phyloP scores from a whole-genome alignment of 2,113 vertebrate genomes.

The Speoplatyrhinus poulsoni region DNA sequence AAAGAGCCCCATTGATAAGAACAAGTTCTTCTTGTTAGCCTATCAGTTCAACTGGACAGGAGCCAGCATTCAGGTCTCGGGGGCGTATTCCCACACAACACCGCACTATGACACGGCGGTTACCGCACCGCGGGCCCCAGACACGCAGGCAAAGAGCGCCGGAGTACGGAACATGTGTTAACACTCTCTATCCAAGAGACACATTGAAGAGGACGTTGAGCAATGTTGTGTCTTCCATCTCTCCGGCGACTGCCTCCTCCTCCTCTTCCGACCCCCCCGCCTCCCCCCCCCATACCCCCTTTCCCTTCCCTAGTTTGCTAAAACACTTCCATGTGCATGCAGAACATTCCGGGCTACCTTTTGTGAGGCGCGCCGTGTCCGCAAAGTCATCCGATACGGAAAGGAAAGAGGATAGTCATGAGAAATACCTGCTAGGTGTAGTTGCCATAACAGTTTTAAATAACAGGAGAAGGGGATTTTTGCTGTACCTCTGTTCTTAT shows the following conservation, averaged over 20 bases:
- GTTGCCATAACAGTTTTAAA: constrained; percentile 56
- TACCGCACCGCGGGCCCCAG: constrained; percentile 44
- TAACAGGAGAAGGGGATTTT: constrained; percentile 60
- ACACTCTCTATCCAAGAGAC: constrained; percentile 65
- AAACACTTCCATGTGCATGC: constrained; percentile 70
- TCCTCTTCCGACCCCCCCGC: not conserved
- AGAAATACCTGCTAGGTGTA: constrained; percentile 68
- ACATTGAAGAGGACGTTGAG: constrained; percentile 68
- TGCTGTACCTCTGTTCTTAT: constrained; percentile 48
- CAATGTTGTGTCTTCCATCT: constrained; percentile 64
- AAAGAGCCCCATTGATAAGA: constrained; percentile 78
- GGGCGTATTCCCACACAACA: constrained; percentile 60
- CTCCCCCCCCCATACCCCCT: not conserved
- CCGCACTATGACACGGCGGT: constrained; percentile 50
- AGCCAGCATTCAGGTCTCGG: constrained; percentile 60
- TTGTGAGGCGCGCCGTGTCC: constrained; percentile 58
- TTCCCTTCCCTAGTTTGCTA: constrained; percentile 35
- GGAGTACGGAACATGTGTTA: constrained; percentile 64
- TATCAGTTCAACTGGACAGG: constrained; percentile 66
- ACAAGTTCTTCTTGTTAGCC: constrained; percentile 81
- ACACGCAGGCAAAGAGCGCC: constrained; percentile 24
- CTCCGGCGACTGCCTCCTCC: constrained; percentile 45
- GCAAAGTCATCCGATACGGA: constrained; percentile 62
- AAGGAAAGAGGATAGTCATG: constrained; percentile 72
- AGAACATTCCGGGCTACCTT: constrained; percentile 55